Base-by-base conservation (phyloP, 2,888 invertebrate species). In the Dorcus parallelipipedus region DNA sequence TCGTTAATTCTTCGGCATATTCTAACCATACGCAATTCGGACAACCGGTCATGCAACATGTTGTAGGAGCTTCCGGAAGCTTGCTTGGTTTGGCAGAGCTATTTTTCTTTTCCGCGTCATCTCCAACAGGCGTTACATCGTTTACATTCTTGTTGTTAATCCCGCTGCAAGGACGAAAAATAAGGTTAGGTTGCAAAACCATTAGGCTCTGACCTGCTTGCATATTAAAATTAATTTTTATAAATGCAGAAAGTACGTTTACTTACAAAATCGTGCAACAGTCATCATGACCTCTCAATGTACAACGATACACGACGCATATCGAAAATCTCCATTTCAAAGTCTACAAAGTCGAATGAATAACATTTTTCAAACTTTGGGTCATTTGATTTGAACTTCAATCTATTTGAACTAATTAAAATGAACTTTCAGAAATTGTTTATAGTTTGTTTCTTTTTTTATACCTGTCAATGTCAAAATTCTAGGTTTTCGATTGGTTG, bases 1-100 rank as follows among this genome's bases (percentile, higher is more conserved):
- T 74, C 3, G 84, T 81, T 47, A 96, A 69, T 20, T 89, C 85
- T 68, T 94, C 90, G 0, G 94, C 95, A 82, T 95, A 96, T 10
- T 88, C 86, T 52, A 97, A 86, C 89, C 93, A 96, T 4, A 97
- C 95, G 76, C 97, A 97, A 78, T 95, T 95, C 0, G 89, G 82
- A 79, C 97, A 97, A 0, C 95, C 95, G 0, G 93, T 91, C 85
- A 90, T 90, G 71, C 96, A 97, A 76, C 96, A 97, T 26, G 85
- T 88, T 2, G 91, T 90, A 0, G 96, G 96, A 41, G 84, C 85
- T 59, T 87, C 85, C 9, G 88, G 88, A n/a, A 59, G 33, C 8
- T 45, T 38, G 26, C 26, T 1, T 3, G 26, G 26, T 7, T 33
- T 33, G 3, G 5, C 7, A 7, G 6, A 7, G 1, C 7, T 33